phyloP scores from a whole-genome alignment of 2,113 vertebrate species.

The Hypanus sabinus region DNA sequence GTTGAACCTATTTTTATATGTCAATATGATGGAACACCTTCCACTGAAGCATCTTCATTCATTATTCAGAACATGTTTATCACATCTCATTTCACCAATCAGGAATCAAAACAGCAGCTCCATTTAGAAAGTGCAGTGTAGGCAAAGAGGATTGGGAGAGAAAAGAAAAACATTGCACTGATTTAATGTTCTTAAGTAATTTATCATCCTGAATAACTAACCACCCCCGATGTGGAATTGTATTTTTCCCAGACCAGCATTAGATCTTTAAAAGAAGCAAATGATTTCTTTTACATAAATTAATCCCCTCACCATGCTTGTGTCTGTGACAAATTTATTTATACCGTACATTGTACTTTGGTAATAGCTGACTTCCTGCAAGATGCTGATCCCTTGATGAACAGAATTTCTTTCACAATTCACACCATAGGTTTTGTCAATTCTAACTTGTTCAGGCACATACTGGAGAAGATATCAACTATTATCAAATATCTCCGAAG shows the following conservation, averaged over 20 bases:
- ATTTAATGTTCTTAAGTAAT: neutral
- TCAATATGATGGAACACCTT: no score
- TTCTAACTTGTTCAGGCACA: neutral
- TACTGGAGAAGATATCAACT: neutral
- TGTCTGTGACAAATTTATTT: neutral
- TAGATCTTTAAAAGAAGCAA: neutral
- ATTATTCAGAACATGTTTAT: neutral
- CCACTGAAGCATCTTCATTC: neutral
- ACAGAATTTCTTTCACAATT: neutral
- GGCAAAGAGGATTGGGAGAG: neutral
- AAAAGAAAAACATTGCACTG: neutral
- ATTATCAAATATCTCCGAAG: neutral
- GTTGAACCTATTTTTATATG: no score
- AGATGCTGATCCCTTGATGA: neutral
- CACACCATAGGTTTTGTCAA: neutral
- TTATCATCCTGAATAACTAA: neutral
- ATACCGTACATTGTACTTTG: neutral
- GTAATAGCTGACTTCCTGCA: neutral
- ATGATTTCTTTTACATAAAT: neutral
- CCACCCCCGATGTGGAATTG: neutral
- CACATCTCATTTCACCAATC: neutral
- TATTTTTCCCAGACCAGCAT: neutral
- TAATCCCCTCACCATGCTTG: neutral
- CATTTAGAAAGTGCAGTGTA: neutral
- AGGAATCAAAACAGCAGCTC: neutral